Percentiles rank a stretch among this genome's conserved stretches.
These are phyloP conservation scores for Poeciliopsis turrubarensis DNA, from an alignment of 2,113 vertebrate genomes.

Conservation along the genomic window DNA sequence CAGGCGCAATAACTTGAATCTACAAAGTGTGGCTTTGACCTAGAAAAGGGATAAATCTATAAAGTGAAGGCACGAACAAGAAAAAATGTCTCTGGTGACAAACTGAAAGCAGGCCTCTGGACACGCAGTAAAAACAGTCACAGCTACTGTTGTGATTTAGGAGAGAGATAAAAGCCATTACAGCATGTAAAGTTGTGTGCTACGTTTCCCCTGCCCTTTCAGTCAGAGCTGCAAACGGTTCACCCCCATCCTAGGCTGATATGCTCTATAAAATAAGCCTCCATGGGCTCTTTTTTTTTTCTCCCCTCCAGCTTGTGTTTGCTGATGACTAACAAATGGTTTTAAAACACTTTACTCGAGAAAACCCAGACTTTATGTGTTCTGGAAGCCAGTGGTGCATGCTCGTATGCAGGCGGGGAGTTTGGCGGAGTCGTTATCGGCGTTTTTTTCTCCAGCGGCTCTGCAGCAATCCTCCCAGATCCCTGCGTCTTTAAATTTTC, in stretches of 20 bases:
- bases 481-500: background rate
- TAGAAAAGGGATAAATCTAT: conserved; percentile 45
- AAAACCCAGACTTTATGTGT: conserved; percentile 23
- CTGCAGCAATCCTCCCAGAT: background rate
- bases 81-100: conserved; percentile 23
- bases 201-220: conserved; percentile 53
- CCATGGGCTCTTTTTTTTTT: conserved; percentile 13
- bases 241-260: conserved; percentile 18
- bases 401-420: conserved; percentile 41
- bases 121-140: background rate
- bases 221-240: conserved; percentile 13
- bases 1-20: conserved; percentile 7
- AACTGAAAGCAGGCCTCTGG: conserved; percentile 36
- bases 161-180: conserved; percentile 57
- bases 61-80: conserved; percentile 20
- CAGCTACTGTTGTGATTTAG: conserved; percentile 55
- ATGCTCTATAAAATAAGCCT: conserved; percentile 41
- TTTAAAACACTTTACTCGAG: conserved; percentile 58
- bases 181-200: conserved; percentile 51
- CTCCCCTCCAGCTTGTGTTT: conserved; percentile 23
- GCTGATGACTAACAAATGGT: conserved; percentile 58
- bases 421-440: background rate
- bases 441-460: conserved; percentile 11
- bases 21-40: conserved; percentile 30
- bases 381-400: conserved; percentile 45